phyloP scores from a whole-genome alignment of 2,888 invertebrate species.

The Stenolophus ochropezus region DNA sequence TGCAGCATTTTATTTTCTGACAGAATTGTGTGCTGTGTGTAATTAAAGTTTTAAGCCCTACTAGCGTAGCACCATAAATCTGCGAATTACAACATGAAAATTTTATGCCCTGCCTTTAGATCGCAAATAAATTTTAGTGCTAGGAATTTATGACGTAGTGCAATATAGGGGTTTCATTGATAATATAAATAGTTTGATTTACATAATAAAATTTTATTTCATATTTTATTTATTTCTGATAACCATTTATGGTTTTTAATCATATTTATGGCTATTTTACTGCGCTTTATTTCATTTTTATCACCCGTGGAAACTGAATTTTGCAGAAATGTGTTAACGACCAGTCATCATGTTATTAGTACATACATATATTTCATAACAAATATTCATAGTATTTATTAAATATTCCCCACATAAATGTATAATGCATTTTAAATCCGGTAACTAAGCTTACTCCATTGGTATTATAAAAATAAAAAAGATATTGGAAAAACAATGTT shows the following conservation, averaged over 20 bases:
- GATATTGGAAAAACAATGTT: no score
- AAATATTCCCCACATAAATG: no score
- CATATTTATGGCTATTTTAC: not conserved
- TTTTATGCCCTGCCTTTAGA: slow-evolving; percentile 22
- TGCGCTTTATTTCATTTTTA: not conserved
- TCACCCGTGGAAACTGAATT: not conserved
- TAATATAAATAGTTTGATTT: not conserved
- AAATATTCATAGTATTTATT: no score
- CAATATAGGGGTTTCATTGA: not conserved
- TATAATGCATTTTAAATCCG: no score
- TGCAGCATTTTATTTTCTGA: slow-evolving; percentile 1
- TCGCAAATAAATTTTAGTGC: slow-evolving; percentile 31
- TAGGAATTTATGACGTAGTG: not conserved
- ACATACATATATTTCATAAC: no score
- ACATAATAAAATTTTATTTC: not conserved
- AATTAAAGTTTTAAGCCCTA: slow-evolving; percentile 29
- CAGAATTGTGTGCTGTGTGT: not conserved
- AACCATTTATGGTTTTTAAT: not conserved
- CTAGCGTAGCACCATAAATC: not conserved
- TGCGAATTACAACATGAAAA: slow-evolving; percentile 39
- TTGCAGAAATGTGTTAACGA: not conserved
- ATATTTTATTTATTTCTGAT: not conserved
- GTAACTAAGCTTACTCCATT: no score
- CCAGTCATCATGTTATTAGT: not conserved
- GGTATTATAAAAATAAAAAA: no score